A percentile compares a stretch with the other conserved stretches of the same genome.
Conservation (phyloP, 2,797 vertebrate species). For the Peromyscus aztecus region DNA sequence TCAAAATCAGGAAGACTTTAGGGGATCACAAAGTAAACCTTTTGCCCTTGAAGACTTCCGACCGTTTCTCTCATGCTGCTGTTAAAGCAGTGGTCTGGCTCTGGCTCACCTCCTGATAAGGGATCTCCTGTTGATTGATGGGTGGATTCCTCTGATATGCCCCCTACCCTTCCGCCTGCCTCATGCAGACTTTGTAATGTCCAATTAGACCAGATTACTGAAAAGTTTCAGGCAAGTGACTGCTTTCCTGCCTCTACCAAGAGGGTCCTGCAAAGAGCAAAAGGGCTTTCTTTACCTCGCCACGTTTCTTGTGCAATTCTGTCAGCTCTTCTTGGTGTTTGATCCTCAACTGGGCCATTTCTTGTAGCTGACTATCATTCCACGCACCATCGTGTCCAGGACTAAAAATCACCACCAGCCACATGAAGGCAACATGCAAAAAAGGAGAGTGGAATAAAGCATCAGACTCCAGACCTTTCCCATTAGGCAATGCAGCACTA, state of each 20-base stretch:
- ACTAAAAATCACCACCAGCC: conserved; percentile 84
- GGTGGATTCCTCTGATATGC: background rate
- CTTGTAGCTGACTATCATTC: conserved; percentile 93
- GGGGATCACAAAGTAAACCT: background rate
- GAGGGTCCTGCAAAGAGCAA: background rate
- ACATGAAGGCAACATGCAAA: background rate
- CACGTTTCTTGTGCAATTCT: conserved; percentile 97
- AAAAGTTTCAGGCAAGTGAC: background rate
- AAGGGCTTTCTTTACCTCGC: conserved; percentile 90
- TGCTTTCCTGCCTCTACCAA: accelerated
- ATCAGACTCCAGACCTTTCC: background rate
- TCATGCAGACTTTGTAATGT: background rate
- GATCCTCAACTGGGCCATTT: conserved; percentile 96
- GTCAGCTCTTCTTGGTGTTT: conserved; percentile 97
- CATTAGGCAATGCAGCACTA: background rate
- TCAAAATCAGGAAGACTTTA: background rate
- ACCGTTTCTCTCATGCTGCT: background rate
- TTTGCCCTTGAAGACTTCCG: background rate
- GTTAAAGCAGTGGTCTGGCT: background rate
- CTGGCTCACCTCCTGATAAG: background rate
- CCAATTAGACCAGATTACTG: background rate
- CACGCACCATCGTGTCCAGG: conserved; percentile 90
- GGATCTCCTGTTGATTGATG: too few species aligned
- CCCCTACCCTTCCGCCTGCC: too few species aligned
- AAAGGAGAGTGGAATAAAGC: background rate